These are phyloP conservation scores for Anguilla pacifica DNA, from an alignment of 2,797 vertebrate species.

Conservation along the genomic window DNA sequence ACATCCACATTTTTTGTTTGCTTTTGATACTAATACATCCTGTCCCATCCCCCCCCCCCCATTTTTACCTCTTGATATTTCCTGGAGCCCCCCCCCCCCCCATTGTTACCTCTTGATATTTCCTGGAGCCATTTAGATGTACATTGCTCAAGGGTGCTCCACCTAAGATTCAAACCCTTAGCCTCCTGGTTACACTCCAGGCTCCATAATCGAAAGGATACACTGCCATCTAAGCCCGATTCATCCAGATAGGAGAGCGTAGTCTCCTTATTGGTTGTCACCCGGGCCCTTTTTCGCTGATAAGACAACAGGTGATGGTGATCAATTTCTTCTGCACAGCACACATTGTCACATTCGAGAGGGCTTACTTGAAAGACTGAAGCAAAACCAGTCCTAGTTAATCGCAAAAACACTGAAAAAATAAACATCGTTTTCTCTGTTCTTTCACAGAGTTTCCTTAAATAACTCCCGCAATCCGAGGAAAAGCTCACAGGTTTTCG, in stretches of 20 bases:
- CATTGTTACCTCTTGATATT: background rate
- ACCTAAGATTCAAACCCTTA: background rate
- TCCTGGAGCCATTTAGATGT: background rate
- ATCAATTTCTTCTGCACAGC: background rate
- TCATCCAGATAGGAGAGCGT: background rate
- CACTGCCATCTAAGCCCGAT: too few species aligned
- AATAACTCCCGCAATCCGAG: background rate
- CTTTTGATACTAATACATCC: background rate
- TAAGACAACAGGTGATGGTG: background rate
- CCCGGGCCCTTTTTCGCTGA: background rate
- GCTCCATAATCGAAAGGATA: background rate
- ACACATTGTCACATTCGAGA: background rate
- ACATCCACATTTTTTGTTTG: background rate
- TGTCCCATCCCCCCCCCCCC: background rate
- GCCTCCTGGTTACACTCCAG: background rate
- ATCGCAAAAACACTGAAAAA: background rate
- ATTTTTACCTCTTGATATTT: background rate
- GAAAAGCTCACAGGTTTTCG: background rate
- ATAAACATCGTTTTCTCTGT: background rate
- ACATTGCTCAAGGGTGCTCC: background rate
- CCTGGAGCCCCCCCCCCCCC: background rate
- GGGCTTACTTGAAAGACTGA: background rate
- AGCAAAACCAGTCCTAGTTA: background rate
- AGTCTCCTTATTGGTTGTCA: background rate
- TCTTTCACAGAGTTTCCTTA: background rate